Evolutionary conservation across 1,140 invertebrate genomes (phyloP).

Genomic region (Zeugodacus cucurbitae): DNA sequence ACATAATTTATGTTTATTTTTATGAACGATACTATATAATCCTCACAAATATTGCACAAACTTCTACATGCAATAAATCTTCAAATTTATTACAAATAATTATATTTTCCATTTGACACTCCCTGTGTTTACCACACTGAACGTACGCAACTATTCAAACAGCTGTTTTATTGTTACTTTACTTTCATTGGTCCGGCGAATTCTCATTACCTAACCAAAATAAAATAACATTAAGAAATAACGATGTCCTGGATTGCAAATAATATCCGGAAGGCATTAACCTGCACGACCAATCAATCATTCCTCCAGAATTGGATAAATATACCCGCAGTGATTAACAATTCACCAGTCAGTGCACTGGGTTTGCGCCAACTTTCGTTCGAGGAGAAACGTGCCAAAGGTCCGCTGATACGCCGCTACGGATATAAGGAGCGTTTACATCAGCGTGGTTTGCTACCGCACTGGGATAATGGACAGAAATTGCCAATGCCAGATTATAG

Average conservation of each 20-base stretch:
- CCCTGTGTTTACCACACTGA: background rate
- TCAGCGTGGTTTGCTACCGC: constrained; percentile 76
- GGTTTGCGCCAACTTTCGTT: constrained; percentile 69
- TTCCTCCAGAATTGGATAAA: background rate
- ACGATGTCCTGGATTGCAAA: constrained; percentile 40
- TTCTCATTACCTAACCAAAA: constrained; percentile 10
- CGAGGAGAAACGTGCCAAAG: constrained; percentile 73
- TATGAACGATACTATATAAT: too few species aligned
- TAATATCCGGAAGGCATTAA: background rate
- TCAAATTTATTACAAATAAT: background rate
- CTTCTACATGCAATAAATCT: background rate
- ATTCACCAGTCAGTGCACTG: background rate
- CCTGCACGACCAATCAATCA: background rate
- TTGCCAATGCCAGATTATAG: constrained; percentile 74
- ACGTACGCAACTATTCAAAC: background rate
- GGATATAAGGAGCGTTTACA: constrained; percentile 78
- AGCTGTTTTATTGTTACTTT: background rate
- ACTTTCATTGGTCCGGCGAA: background rate
- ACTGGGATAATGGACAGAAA: constrained; percentile 67
- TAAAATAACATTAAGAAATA: background rate
- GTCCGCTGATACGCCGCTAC: constrained; percentile 73
- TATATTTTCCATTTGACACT: background rate
- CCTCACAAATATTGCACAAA: too few species aligned
- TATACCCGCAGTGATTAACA: background rate
- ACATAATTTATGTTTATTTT: too few species aligned